Base-by-base conservation (phyloP, 2,888 invertebrate species). In the Alcis repandata region DNA sequence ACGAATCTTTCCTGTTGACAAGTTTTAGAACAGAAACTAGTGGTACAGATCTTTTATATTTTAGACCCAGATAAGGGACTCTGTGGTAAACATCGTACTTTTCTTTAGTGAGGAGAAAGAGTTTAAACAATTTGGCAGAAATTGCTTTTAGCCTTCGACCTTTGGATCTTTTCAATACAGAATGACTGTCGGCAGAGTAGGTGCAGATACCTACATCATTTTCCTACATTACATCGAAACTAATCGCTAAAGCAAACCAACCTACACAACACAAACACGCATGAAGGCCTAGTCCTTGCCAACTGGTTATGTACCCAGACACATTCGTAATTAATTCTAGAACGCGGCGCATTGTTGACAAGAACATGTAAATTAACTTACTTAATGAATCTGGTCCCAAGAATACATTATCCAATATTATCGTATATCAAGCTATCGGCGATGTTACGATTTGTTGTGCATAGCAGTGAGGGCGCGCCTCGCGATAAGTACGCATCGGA, bases 401-500 rank as follows among this genome's bases (percentile, higher is more conserved):
- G 60, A 75, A 69, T 72, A 69, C 61, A 77, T 72, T 66, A 53
- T 48, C 59, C 68, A 69, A 69, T 71, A 71, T 73, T 77, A 78
- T 75, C 73, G 68, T 73, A 75, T 78, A 43, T 22, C 46, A n/a
- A 41, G 8, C 41, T 79, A 83, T 82, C 79, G 72, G 70, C 70
- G 71, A 79, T 77, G 78, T 46, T 43, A 53, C 38, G 48, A 45
- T 52, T 60, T 61, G 52, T 40, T 48, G 45, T 53, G 73, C 62
- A 71, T 72, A 65, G 59, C 68, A 52, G 69, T 69, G 60, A 73
- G 69, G 79, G 73, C 82, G 79, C 82, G 78, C 80, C 84, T 81
- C 60, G 74, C 71, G 76, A 79, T 79, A 81, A 77, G 70, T 78
- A 75, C 71, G 70, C 76, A 79, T 79, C 78, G 76, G 76, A 84